These are phyloP conservation scores for Melanotaenia nigrans DNA, from an alignment of 2,797 vertebrate species.

Conservation along the genomic window DNA sequence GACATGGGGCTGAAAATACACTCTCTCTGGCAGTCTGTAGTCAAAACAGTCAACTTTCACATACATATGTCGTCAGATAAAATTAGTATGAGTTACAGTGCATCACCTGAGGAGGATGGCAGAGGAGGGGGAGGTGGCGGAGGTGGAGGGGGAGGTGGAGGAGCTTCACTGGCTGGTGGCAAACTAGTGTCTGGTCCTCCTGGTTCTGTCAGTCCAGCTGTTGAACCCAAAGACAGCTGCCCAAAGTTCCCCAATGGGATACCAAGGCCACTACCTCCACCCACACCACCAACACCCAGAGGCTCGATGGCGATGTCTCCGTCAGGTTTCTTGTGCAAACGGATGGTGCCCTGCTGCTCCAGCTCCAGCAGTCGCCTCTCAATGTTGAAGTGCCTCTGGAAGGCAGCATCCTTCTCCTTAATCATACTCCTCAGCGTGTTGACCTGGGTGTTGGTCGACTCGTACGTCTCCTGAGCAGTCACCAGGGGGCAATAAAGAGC, in stretches of 20 bases:
- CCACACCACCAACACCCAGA: constrained; percentile 51
- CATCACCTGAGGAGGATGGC: constrained; percentile 83
- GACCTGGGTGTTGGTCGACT: constrained; percentile 93
- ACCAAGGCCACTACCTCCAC: constrained; percentile 35
- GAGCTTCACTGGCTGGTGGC: constrained; percentile 80
- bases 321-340: constrained; percentile 82
- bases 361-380: constrained; percentile 84
- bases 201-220: constrained; percentile 48
- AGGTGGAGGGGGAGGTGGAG: constrained; percentile 84
- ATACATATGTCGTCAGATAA: constrained; percentile 43
- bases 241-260: constrained; percentile 70
- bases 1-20: constrained; percentile 55
- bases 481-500: constrained; percentile 69
- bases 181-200: constrained; percentile 72
- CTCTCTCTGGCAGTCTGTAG: constrained; percentile 6
- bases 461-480: constrained; percentile 89
- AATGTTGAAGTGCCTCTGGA: constrained; percentile 87
- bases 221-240: constrained; percentile 58
- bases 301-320: constrained; percentile 83
- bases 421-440: constrained; percentile 92
- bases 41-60: constrained; percentile 41
- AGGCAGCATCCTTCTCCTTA: constrained; percentile 95
- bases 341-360: constrained; percentile 83
- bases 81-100: constrained; percentile 22
- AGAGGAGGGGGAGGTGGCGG: constrained; percentile 88